Percentiles rank a stretch among this genome's conserved stretches.
These are phyloP conservation scores for Pelagia noctiluca DNA, from an alignment of 30 jellyfish, hydroid and myxozoan species.

Conservation along the genomic window DNA sequence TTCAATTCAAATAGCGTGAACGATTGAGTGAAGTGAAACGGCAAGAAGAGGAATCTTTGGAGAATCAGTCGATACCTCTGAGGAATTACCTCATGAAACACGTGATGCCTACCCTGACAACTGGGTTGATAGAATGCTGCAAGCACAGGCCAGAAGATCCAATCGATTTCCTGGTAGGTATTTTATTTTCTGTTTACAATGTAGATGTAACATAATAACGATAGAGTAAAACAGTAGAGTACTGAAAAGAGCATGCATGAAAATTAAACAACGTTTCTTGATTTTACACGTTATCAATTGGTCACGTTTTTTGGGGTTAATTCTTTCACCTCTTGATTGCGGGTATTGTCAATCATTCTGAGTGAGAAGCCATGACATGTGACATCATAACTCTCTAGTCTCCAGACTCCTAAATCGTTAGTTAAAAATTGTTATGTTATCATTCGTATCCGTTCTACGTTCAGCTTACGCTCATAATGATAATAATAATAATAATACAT, in stretches of 20 bases:
- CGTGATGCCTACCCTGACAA: slow-evolving; percentile 97
- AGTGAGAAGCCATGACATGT: background rate
- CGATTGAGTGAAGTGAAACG: slow-evolving; percentile 78
- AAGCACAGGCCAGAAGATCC: slow-evolving; percentile 98
- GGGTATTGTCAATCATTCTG: background rate
- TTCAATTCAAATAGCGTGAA: slow-evolving; percentile 67
- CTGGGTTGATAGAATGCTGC: slow-evolving; percentile 94
- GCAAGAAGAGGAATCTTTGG: slow-evolving; percentile 92
- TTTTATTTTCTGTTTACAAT: slow-evolving; percentile 34
- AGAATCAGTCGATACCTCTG: slow-evolving; percentile 93
- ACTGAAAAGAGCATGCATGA: background rate
- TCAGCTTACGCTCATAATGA: too few species aligned
- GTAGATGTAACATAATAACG: slow-evolving; percentile 22
- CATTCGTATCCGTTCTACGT: too few species aligned
- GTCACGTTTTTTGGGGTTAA: too few species aligned
- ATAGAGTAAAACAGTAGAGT: background rate
- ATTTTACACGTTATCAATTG: too few species aligned
- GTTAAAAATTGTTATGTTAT: too few species aligned
- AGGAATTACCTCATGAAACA: slow-evolving; percentile 96
- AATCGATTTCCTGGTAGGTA: slow-evolving; percentile 89
- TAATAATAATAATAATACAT: too few species aligned
- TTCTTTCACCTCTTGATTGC: too few species aligned
- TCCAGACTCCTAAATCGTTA: too few species aligned
- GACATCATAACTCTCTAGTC: too few species aligned
- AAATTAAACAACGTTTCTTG: too few species aligned